phyloP scores from a whole-genome alignment of 2,113 vertebrate species.

The Channa argus region DNA sequence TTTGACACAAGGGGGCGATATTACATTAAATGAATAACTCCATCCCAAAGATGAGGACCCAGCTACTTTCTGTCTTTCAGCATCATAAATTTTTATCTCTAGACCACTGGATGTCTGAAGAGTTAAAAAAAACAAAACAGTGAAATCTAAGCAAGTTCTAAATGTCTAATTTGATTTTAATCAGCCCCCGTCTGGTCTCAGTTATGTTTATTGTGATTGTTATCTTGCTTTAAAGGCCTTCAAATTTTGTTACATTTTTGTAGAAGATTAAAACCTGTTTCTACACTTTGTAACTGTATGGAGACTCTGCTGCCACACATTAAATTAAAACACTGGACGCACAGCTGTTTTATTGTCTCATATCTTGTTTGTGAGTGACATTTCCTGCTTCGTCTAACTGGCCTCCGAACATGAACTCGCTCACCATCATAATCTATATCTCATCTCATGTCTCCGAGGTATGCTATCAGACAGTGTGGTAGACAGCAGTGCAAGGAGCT shows the following conservation, averaged over 20 bases:
- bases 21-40: slow-evolving; percentile 14
- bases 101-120: background rate
- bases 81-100: background rate
- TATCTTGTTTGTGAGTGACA: slow-evolving; percentile 33
- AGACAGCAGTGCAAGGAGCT: slow-evolving; percentile 59
- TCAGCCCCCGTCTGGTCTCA: background rate
- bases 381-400: slow-evolving; percentile 43
- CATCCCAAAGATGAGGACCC: background rate
- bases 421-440: slow-evolving; percentile 29
- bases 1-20: slow-evolving; percentile 58
- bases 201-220: slow-evolving; percentile 1
- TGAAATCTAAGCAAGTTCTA: background rate
- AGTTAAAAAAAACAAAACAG: background rate
- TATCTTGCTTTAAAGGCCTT: background rate
- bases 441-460: slow-evolving; percentile 41
- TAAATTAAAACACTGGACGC: background rate
- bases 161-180: slow-evolving; percentile 11
- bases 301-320: background rate
- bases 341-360: slow-evolving; percentile 14
- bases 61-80: slow-evolving; percentile 8
- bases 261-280: background rate
- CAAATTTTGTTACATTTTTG: background rate
- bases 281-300: background rate
- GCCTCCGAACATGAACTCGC: slow-evolving; percentile 38
- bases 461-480: slow-evolving; percentile 38